Percentiles rank a stretch among this genome's conserved stretches.
phyloP scores from a whole-genome alignment of 1,140 invertebrate species.

The Coptotermes formosanus region DNA sequence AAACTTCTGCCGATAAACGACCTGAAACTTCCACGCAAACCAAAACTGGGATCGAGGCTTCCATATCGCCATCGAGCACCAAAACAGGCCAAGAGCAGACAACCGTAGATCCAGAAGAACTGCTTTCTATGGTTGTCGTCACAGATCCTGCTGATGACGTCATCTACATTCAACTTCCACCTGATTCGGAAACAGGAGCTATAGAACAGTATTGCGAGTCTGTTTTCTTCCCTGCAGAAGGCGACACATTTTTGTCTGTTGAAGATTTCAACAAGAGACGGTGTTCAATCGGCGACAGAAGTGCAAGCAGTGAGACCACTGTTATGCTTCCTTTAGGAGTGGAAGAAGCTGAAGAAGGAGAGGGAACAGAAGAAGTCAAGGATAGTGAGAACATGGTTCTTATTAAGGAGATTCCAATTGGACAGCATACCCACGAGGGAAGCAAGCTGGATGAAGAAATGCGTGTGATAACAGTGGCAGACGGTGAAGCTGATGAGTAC shows the following conservation, averaged over 20 bases:
- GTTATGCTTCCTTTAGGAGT: neutral
- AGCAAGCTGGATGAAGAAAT: neutral
- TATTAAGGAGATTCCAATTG: neutral
- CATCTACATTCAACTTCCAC: neutral
- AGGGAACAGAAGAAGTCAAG: neutral
- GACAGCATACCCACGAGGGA: neutral
- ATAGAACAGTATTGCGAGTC: neutral
- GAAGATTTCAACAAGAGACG: neutral
- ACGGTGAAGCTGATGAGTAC: neutral
- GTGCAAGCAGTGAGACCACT: neutral
- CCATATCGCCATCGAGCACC: neutral
- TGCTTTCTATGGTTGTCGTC: neutral
- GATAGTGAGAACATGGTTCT: neutral
- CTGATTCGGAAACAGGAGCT: neutral
- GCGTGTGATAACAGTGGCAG: neutral
- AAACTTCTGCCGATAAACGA: neutral
- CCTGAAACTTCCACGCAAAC: neutral
- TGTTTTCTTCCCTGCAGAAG: neutral
- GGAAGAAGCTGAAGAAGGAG: neutral
- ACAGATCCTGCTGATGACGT: neutral
- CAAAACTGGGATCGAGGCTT: neutral
- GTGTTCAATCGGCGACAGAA: neutral
- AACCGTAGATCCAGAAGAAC: neutral
- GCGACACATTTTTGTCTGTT: neutral
- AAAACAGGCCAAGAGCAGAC: neutral